Conservation (phyloP, 2,797 vertebrate species). For the Gymnoscopelus braueri region DNA sequence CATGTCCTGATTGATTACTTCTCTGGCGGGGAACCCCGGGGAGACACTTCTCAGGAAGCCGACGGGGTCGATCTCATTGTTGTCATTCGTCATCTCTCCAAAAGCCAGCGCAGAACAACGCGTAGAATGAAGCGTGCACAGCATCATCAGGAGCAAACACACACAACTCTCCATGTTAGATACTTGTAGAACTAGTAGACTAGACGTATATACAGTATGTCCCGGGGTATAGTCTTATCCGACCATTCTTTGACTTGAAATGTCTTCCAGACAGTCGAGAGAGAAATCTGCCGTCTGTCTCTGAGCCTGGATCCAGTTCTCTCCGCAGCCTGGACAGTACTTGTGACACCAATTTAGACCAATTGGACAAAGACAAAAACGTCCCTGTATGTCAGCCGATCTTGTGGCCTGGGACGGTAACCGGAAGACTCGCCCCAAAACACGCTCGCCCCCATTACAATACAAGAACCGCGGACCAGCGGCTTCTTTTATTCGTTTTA, state of each 20-base stretch:
- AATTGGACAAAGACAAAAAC: conserved; percentile 62
- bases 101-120: conserved; percentile 35
- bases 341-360: conserved; percentile 77
- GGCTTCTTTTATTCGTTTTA: too few species aligned
- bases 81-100: conserved; percentile 43
- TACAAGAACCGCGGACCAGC: too few species aligned
- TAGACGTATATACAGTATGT: neutral
- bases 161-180: conserved; percentile 61
- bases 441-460: too few species aligned
- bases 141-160: conserved; percentile 51
- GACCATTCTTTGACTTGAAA: conserved; percentile 49
- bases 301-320: conserved; percentile 20
- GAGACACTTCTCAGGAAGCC: conserved; percentile 66
- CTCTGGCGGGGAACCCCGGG: conserved; percentile 45
- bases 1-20: conserved; percentile 38
- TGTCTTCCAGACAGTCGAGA: conserved; percentile 2
- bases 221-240: conserved; percentile 9
- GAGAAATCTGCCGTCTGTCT: conserved; percentile 9
- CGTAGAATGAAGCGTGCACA: conserved; percentile 45
- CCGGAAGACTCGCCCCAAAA: too few species aligned
- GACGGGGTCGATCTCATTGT: conserved; percentile 47
- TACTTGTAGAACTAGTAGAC: neutral
- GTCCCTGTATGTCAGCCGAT: conserved; percentile 52
- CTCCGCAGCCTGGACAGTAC: conserved; percentile 30
- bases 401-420: conserved; percentile 14